phyloP scores from a whole-genome alignment of 2,113 vertebrate genomes.

The Delphinapterus leucas region DNA sequence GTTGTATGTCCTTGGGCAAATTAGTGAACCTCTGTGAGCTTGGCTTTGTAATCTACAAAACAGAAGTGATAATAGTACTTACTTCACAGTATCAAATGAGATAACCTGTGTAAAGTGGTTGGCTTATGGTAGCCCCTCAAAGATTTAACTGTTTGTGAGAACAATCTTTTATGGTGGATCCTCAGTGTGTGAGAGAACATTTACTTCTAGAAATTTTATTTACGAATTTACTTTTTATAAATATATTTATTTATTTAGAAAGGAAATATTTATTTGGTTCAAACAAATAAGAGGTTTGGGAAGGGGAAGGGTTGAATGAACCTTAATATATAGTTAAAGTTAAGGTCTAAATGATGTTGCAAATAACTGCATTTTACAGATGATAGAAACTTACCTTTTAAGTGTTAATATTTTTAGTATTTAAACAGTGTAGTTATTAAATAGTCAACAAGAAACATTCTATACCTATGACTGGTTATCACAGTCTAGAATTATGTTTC shows the following conservation, averaged over 20 bases:
- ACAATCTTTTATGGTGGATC: neutral
- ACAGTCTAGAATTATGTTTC: constrained; percentile 27
- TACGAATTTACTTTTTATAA: neutral
- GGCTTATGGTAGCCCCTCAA: neutral
- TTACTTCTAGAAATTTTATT: constrained; percentile 8
- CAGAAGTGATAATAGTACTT: neutral
- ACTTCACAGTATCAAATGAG: neutral
- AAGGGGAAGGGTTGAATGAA: neutral
- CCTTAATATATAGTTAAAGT: constrained; percentile 18
- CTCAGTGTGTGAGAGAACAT: neutral
- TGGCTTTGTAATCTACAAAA: constrained; percentile 32
- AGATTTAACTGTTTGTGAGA: neutral
- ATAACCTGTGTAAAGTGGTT: neutral
- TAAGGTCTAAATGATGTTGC: constrained; percentile 12
- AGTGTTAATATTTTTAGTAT: constrained; percentile 6
- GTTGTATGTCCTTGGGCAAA: neutral
- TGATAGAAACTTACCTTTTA: constrained; percentile 22
- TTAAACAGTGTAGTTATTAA: neutral
- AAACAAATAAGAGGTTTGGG: constrained; percentile 27
- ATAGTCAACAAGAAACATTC: neutral
- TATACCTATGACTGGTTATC: neutral
- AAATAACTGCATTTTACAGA: constrained; percentile 43
- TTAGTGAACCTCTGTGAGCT: neutral
- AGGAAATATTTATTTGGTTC: constrained; percentile 31
- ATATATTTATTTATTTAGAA: neutral